Evolutionary conservation across 2,113 vertebrate species (phyloP), one percentile per base, ranked within the genome.

Genomic region (Cathartes aura): DNA sequence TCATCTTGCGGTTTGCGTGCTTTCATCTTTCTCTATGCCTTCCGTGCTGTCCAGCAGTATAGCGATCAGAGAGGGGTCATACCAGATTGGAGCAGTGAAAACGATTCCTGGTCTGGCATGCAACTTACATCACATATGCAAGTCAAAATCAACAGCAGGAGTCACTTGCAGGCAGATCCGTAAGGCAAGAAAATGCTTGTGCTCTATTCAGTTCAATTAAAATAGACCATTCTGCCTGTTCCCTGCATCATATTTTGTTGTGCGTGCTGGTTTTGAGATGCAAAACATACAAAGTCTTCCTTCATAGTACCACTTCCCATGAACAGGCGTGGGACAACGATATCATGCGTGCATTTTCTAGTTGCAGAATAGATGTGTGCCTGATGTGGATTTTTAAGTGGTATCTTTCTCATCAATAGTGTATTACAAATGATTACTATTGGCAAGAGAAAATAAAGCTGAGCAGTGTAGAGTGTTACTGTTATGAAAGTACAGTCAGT

Each of bases 241-340:
- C 17, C 30, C 21, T 59, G 50, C 18, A 5, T 43, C 5, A 0
- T 5, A 0, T 45, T 63, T 36, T 48, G 62, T 15, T 26, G 40
- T 17, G 15, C 7, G 50, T n/a, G 79, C 79, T 66, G 36, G 34
- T 52, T 67, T 48, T 20, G 34, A 38, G 66, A 32, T 76, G 40
- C 14, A 24, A 22, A 56, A 23, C 20, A 0, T 10, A 4, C 2
- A 9, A 20, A 24, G 52, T 24, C 18, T 9, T n/a, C 30, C 38
- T 53, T 26, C 22, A 0, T 2, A 2, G 29, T 2, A 3, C 19
- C 6, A 1, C 32, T 53, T 75, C 5, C n/a, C 32, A 0, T 4
- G 12, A 34, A 27, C 47, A 2, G 3, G 19, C 5, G 0, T 3
- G 15, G 21, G 58, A 7, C 38, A 47, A 3, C 0, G 2, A 1